A percentile compares a stretch with the other conserved stretches of the same genome.
Conservation (phyloP, 2,888 invertebrate genomes). For the Sinodicranocentrus sp. region DNA sequence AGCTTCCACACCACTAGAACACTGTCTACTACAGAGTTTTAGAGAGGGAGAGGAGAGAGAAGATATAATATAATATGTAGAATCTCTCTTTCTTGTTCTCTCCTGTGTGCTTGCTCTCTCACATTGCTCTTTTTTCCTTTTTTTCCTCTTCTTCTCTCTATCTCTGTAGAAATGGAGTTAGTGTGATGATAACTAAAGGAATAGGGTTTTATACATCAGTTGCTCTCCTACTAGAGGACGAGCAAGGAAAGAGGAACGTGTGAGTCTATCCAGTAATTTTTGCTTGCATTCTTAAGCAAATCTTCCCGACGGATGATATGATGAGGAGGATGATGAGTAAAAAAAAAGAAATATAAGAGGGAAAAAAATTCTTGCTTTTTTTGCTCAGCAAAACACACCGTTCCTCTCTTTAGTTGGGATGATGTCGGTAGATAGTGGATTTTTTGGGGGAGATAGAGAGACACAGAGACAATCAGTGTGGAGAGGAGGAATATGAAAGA, state of each 20-base stretch:
- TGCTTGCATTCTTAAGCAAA: constrained; percentile 27
- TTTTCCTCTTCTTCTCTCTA: background rate
- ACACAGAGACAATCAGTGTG: background rate
- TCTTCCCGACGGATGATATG: constrained; percentile 21
- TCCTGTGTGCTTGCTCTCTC: background rate
- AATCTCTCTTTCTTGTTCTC: constrained; percentile 31
- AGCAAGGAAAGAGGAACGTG: background rate
- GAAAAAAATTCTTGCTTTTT: too few species aligned
- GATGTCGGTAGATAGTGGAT: background rate
- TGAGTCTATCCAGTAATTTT: background rate
- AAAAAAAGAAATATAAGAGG: too few species aligned
- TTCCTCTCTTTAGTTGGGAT: background rate
- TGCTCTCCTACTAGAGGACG: background rate
- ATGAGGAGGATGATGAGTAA: too few species aligned
- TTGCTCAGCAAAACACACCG: too few species aligned
- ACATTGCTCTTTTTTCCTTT: constrained; percentile 24
- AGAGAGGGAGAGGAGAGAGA: too few species aligned
- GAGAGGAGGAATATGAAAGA: too few species aligned
- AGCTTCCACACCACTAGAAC: too few species aligned
- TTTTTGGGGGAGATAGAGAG: background rate
- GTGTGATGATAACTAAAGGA: constrained; percentile 2
- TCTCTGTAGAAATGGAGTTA: constrained; percentile 4
- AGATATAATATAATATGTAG: constrained; percentile 13
- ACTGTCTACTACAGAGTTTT: too few species aligned
- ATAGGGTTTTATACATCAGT: constrained; percentile 15